Evolutionary conservation across 2,888 invertebrate genomes (phyloP).

Genomic region (Lepetodrilus schrolli): DNA sequence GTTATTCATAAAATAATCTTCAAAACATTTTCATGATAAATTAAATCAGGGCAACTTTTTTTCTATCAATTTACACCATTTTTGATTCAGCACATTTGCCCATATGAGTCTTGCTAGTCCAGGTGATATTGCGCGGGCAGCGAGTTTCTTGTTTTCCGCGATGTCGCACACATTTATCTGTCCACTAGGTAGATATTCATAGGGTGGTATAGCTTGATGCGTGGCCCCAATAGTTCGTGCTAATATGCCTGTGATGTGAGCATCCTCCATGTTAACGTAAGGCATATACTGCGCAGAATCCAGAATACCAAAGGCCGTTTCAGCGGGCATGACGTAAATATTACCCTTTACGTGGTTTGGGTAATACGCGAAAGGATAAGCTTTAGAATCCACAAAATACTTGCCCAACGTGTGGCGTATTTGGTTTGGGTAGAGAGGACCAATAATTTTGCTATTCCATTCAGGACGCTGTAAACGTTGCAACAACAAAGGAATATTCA

Average conservation of each 20-base stretch:
- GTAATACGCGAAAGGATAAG: slow-evolving; percentile 46
- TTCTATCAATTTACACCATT: neutral
- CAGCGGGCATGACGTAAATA: slow-evolving; percentile 53
- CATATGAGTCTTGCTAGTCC: neutral
- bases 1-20: too few relatives aligned
- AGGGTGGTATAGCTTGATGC: neutral
- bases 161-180: neutral
- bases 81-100: neutral
- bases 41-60: too few relatives aligned
- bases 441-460: slow-evolving; percentile 25
- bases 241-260: slow-evolving; percentile 58
- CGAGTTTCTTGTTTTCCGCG: neutral
- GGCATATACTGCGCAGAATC: slow-evolving; percentile 53
- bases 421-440: slow-evolving; percentile 3
- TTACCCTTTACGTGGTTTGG: slow-evolving; percentile 54
- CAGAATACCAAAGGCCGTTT: slow-evolving; percentile 44
- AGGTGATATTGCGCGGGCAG: neutral
- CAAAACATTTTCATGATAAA: too few relatives aligned
- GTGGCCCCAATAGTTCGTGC: slow-evolving; percentile 40
- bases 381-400: slow-evolving; percentile 42
- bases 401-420: slow-evolving; percentile 42
- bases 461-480: slow-evolving; percentile 18
- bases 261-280: slow-evolving; percentile 58
- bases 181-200: neutral
- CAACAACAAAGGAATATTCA: slow-evolving; percentile 74